Percentiles rank a stretch among this genome's conserved stretches.
These are phyloP conservation scores for Muscidifurax raptorellus DNA, from an alignment of 1,140 invertebrate species.

Conservation along the genomic window DNA sequence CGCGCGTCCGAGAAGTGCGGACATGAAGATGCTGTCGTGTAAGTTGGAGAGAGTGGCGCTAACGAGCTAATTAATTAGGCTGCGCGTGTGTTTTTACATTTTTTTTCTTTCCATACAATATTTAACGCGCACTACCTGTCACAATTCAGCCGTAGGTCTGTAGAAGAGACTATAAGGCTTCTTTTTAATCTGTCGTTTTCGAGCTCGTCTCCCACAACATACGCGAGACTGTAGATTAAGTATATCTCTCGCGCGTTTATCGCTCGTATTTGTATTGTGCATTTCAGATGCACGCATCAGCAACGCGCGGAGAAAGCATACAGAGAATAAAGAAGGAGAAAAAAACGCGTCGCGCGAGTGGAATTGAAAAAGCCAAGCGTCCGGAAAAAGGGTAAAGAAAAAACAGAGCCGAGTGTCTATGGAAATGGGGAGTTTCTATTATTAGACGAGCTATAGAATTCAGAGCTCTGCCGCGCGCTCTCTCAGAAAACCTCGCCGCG, in stretches of 20 bases:
- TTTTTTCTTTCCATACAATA: too few species aligned
- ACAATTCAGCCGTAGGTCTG: too few species aligned
- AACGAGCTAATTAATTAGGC: conserved; percentile 25
- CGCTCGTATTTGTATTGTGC: conserved; percentile 28
- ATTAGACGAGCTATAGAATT: conserved; percentile 38
- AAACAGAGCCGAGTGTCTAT: not conserved
- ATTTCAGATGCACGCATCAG: not conserved
- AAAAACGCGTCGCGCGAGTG: not conserved
- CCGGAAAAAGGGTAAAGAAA: conserved; percentile 31
- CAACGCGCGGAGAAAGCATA: not conserved
- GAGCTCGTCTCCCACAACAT: too few species aligned
- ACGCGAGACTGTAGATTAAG: too few species aligned
- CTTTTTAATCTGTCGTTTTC: too few species aligned
- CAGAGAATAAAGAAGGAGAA: not conserved
- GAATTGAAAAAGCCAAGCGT: not conserved
- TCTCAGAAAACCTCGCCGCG: not conserved
- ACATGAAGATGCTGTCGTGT: not conserved
- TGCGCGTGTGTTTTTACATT: not conserved
- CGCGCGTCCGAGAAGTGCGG: not conserved
- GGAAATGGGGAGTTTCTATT: conserved; percentile 29
- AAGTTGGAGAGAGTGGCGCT: too few species aligned
- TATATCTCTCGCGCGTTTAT: not conserved
- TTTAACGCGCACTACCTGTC: too few species aligned
- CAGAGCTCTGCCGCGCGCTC: not conserved
- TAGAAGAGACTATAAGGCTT: too few species aligned